Evolutionary conservation across 2,113 vertebrate genomes (phyloP).

Genomic region (Callithrix jacchus): DNA sequence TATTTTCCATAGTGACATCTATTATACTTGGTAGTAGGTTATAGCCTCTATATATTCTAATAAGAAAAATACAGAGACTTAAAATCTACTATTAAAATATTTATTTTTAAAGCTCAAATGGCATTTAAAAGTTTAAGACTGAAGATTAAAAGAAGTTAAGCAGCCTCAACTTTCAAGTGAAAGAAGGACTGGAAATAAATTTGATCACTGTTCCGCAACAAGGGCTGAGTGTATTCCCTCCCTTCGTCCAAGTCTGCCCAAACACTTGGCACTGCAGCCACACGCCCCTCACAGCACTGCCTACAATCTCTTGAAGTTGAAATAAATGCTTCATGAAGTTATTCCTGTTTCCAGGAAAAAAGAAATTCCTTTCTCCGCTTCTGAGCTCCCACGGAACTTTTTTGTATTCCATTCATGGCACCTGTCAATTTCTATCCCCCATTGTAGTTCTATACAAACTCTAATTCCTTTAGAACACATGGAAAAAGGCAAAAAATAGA

Average conservation of each 20-base stretch:
- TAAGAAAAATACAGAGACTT: slow-evolving; percentile 15
- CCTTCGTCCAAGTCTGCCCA: fast-evolving
- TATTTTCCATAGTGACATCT: slow-evolving; percentile 95
- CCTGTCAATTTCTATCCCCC: fast-evolving
- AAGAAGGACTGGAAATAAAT: neutral
- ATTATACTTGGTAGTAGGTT: slow-evolving; percentile 88
- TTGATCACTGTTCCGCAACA: neutral
- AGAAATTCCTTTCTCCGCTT: no score
- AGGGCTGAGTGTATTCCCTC: fast-evolving
- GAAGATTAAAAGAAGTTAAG: neutral
- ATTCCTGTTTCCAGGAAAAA: neutral
- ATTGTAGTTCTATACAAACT: fast-evolving
- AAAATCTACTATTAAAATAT: neutral
- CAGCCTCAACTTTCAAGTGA: neutral
- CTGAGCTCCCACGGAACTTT: fast-evolving
- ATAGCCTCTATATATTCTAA: slow-evolving; percentile 95
- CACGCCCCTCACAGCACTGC: neutral
- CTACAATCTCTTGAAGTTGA: neutral
- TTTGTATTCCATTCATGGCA: fast-evolving
- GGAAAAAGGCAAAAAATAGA: no score
- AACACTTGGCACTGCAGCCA: fast-evolving
- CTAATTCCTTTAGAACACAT: neutral
- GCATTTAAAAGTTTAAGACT: neutral
- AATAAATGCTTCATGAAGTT: neutral
- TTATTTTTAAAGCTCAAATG: neutral